phyloP scores from a whole-genome alignment of 2,113 vertebrate genomes.

The Antechinus stuartii region DNA sequence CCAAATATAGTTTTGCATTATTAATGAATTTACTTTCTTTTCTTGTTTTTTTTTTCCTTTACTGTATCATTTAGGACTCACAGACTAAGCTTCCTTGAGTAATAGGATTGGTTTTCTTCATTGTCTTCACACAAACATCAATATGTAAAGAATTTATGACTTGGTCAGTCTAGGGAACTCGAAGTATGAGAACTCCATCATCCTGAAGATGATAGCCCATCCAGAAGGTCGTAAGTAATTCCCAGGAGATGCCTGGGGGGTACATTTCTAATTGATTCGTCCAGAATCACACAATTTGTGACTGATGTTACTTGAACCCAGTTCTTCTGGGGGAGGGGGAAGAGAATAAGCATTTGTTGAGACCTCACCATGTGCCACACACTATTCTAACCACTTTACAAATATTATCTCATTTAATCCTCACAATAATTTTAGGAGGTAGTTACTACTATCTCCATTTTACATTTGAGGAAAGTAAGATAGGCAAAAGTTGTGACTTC shows the following conservation, averaged over 20 bases:
- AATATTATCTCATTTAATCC: no score
- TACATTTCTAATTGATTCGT: not conserved
- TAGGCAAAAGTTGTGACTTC: no score
- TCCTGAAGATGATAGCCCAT: not conserved
- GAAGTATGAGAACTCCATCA: not conserved
- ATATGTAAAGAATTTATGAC: not conserved
- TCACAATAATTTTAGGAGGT: no score
- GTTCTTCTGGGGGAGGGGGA: not conserved
- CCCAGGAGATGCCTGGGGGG: not conserved
- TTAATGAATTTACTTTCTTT: conserved; percentile 26
- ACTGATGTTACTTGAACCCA: not conserved
- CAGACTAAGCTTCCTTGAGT: not conserved
- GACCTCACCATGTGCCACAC: not conserved
- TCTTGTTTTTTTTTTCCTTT: conserved; percentile 11
- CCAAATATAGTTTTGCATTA: not conserved
- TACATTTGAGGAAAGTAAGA: no score
- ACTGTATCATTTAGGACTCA: not conserved
- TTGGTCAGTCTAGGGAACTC: not conserved
- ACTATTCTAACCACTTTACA: not conserved
- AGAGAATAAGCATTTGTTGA: not conserved
- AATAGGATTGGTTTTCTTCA: not conserved
- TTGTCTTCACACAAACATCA: not conserved
- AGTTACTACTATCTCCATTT: no score
- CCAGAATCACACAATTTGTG: not conserved
- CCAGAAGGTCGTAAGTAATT: not conserved